Evolutionary conservation across 2,888 invertebrate genomes (phyloP).

Genomic region (Drepana falcataria): DNA sequence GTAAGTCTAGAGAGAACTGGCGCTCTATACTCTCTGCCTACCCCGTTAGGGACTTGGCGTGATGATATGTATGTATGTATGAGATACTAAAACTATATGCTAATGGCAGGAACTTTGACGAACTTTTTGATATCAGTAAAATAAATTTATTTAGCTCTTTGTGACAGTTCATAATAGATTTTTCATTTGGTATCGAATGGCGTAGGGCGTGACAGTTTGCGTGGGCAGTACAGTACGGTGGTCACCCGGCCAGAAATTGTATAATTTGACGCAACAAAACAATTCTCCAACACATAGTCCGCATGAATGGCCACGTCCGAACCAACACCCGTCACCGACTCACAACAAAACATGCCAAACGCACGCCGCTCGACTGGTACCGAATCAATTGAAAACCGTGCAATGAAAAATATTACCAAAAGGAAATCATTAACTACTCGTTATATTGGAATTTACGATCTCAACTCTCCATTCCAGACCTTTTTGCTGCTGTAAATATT

Average conservation of each 20-base stretch:
- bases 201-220: slow-evolving; percentile 40
- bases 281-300: slow-evolving; percentile 44
- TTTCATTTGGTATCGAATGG: slow-evolving; percentile 36
- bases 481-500: not conserved
- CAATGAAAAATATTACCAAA: slow-evolving; percentile 54
- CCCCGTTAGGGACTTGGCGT: too few relatives aligned
- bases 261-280: slow-evolving; percentile 69
- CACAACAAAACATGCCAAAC: slow-evolving; percentile 72
- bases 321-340: slow-evolving; percentile 56
- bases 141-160: not conserved
- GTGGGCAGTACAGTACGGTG: slow-evolving; percentile 27
- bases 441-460: slow-evolving; percentile 10
- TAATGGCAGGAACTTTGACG: not conserved
- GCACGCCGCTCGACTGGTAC: slow-evolving; percentile 45
- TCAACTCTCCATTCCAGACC: slow-evolving; percentile 6
- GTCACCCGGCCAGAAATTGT: slow-evolving; percentile 64
- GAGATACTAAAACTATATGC: not conserved
- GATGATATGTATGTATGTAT: too few relatives aligned
- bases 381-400: slow-evolving; percentile 51
- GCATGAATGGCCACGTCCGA: slow-evolving; percentile 59
- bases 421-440: slow-evolving; percentile 36
- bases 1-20: too few relatives aligned
- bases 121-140: not conserved
- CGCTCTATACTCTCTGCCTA: too few relatives aligned
- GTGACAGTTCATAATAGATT: slow-evolving; percentile 18